Conservation (phyloP, 2,888 invertebrate species). For the Anagyrus pseudococci region DNA sequence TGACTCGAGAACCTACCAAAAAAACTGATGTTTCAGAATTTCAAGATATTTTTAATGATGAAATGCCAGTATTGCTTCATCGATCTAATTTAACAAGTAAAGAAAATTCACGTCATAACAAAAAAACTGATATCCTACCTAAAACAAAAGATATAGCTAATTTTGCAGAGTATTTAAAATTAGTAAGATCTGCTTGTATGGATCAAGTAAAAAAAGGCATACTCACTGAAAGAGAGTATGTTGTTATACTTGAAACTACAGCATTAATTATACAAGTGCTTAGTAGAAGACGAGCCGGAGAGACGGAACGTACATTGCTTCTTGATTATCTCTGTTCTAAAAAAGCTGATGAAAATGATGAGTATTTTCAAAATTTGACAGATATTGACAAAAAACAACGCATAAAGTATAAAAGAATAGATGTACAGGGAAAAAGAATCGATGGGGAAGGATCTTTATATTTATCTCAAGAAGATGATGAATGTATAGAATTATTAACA, state of each 20-base stretch:
- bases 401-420: slow-evolving; percentile 2
- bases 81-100: no score
- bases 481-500: not conserved
- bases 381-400: not conserved
- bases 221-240: not conserved
- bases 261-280: not conserved
- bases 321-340: not conserved
- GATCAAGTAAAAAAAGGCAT: not conserved
- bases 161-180: not conserved
- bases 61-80: no score
- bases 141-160: not conserved
- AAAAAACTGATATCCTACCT: no score
- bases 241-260: not conserved
- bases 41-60: no score
- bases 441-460: not conserved
- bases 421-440: not conserved
- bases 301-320: not conserved
- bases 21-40: no score
- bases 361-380: not conserved
- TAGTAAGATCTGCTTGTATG: not conserved
- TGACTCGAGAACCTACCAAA: not conserved
- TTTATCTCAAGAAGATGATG: not conserved
- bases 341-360: not conserved
- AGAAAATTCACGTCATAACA: no score
- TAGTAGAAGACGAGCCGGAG: not conserved